These are phyloP conservation scores for Patella ulyssiponensis DNA, from an alignment of 2,888 invertebrate species.

Conservation along the genomic window DNA sequence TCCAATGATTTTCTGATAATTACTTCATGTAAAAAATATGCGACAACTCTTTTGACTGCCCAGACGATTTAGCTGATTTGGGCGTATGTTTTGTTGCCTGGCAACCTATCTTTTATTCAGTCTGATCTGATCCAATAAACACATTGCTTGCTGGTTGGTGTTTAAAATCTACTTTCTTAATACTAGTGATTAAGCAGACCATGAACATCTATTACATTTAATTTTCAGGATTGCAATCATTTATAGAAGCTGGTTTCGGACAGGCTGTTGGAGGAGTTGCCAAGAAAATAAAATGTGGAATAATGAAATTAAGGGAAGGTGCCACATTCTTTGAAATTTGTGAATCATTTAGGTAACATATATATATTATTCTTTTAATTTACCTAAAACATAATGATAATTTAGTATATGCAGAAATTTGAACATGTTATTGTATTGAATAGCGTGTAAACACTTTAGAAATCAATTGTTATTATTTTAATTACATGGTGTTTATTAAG, in stretches of 20 bases:
- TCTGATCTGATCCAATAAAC: no score
- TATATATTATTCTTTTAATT: neutral
- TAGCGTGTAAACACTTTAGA: neutral
- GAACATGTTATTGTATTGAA: neutral
- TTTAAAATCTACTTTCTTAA: no score
- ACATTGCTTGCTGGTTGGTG: no score
- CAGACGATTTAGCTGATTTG: no score
- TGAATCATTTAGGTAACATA: constrained; percentile 60
- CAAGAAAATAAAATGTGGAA: constrained; percentile 61
- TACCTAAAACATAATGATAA: no score
- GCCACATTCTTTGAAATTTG: constrained; percentile 61
- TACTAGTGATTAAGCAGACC: no score
- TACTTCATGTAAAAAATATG: no score
- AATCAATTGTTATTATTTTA: neutral
- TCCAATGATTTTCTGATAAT: no score
- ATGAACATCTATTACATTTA: neutral
- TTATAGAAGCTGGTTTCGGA: constrained; percentile 61
- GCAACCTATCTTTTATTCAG: no score
- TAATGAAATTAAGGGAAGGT: constrained; percentile 53
- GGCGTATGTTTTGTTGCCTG: no score
- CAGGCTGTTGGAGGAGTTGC: constrained; percentile 63
- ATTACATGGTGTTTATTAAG: neutral
- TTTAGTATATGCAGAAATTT: neutral
- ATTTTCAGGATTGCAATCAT: constrained; percentile 50
- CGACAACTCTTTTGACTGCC: no score